A percentile compares a stretch with the other conserved stretches of the same genome.
Conservation (phyloP, 2,888 invertebrate species). For the Colletes collaris region DNA sequence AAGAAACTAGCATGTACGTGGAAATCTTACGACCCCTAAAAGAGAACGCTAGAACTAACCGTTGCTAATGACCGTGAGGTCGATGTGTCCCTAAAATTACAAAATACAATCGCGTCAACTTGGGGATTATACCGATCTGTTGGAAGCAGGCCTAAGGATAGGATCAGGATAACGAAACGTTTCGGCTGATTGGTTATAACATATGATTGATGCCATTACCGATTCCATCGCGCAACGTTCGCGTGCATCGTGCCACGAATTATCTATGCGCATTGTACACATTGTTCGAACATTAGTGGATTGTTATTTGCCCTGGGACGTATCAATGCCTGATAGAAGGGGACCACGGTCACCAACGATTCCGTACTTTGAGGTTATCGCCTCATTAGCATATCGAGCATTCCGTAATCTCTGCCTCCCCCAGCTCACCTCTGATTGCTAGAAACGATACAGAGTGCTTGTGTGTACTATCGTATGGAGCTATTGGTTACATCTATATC, state of each 20-base stretch:
- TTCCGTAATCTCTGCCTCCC: conserved; percentile 41
- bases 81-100: too few relatives aligned
- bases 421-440: conserved; percentile 20
- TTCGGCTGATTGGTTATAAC: conserved; percentile 70
- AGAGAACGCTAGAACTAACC: too few relatives aligned
- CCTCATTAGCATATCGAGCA: conserved; percentile 65
- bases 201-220: conserved; percentile 71
- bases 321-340: conserved; percentile 52
- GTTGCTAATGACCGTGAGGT: background rate
- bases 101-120: background rate
- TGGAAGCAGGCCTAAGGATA: conserved; percentile 38
- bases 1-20: too few relatives aligned
- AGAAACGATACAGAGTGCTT: conserved; percentile 27
- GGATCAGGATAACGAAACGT: conserved; percentile 69
- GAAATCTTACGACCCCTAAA: too few relatives aligned
- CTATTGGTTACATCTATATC: conserved; percentile 25
- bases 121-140: conserved; percentile 57
- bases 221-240: conserved; percentile 32
- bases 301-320: conserved; percentile 60
- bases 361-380: conserved; percentile 59
- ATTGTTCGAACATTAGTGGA: conserved; percentile 65
- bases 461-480: conserved; percentile 19
- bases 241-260: conserved; percentile 49
- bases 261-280: conserved; percentile 67
- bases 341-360: conserved; percentile 20